Conservation (phyloP, 2,113 vertebrate species). For the Xenopus borealis region DNA sequence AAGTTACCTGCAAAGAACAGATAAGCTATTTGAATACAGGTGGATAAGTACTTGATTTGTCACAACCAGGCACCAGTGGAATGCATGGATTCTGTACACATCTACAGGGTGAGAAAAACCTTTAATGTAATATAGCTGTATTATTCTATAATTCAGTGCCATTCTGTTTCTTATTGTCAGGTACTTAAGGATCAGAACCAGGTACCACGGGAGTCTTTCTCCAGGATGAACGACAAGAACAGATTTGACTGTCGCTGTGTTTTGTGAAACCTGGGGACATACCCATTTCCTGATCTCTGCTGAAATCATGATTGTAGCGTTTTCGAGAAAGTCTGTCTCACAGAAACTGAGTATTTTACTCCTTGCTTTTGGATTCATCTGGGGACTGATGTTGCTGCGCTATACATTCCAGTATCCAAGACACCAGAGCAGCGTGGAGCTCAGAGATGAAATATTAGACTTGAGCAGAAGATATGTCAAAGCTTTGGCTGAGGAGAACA, state of each 20-base stretch:
- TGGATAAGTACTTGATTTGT: no score
- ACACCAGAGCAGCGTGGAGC: conserved; percentile 86
- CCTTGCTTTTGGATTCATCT: conserved; percentile 85
- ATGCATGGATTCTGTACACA: no score
- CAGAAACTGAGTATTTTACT: conserved; percentile 91
- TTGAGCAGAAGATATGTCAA: conserved; percentile 93
- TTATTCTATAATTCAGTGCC: no score
- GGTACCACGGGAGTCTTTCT: no score
- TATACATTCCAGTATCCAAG: conserved; percentile 90
- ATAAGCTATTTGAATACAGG: no score
- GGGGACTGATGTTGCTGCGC: conserved; percentile 90
- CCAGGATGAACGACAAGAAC: not conserved
- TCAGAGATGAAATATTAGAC: conserved; percentile 91
- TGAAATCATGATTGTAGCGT: conserved; percentile 77
- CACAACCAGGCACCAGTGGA: no score
- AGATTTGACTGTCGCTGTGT: not conserved
- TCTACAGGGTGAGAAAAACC: no score
- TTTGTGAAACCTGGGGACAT: not conserved
- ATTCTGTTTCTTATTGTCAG: no score
- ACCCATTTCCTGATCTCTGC: not conserved
- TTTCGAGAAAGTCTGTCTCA: conserved; percentile 90
- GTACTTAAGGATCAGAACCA: no score
- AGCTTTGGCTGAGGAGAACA: conserved; percentile 91
- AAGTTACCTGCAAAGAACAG: no score
- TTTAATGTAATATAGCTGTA: no score